These are phyloP conservation scores for Bombus ignitus DNA, from an alignment of 1,140 invertebrate genomes.

Conservation along the genomic window DNA sequence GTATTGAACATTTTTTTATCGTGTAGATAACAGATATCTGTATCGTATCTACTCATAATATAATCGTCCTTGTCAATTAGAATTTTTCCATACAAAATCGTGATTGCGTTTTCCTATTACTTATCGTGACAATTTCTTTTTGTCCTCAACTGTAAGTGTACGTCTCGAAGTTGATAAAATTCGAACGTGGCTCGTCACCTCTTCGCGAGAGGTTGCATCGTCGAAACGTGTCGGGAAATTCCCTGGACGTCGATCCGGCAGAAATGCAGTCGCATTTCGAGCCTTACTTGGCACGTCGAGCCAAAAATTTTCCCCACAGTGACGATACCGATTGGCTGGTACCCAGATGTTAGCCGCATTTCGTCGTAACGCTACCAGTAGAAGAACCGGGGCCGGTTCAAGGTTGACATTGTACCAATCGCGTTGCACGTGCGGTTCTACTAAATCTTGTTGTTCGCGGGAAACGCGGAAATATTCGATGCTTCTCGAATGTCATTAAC, in stretches of 20 bases:
- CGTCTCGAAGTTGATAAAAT: neutral
- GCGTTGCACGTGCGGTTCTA: constrained; percentile 13
- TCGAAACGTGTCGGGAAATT: constrained; percentile 1
- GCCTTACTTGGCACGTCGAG: constrained; percentile 24
- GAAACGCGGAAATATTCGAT: constrained; percentile 17
- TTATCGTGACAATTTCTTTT: too few relatives aligned
- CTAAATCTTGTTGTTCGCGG: constrained; percentile 16
- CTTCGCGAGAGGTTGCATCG: constrained; percentile 10
- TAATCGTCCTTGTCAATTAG: too few relatives aligned
- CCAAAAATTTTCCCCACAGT: constrained; percentile 48
- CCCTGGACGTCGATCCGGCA: constrained; percentile 8
- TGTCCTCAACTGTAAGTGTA: neutral
- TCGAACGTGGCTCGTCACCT: neutral
- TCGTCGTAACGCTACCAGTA: constrained; percentile 22
- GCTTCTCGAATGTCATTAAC: neutral
- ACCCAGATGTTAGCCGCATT: constrained; percentile 49
- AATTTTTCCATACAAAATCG: too few relatives aligned
- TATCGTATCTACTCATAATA: too few relatives aligned
- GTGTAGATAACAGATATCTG: too few relatives aligned
- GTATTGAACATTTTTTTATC: too few relatives aligned
- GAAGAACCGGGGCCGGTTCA: constrained; percentile 44
- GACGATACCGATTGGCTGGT: constrained; percentile 55
- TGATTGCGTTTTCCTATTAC: too few relatives aligned
- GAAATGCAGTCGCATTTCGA: constrained; percentile 7
- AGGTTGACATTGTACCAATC: constrained; percentile 42